These are phyloP conservation scores for Lithophane socia DNA, from an alignment of 2,888 invertebrate genomes.

Conservation along the genomic window DNA sequence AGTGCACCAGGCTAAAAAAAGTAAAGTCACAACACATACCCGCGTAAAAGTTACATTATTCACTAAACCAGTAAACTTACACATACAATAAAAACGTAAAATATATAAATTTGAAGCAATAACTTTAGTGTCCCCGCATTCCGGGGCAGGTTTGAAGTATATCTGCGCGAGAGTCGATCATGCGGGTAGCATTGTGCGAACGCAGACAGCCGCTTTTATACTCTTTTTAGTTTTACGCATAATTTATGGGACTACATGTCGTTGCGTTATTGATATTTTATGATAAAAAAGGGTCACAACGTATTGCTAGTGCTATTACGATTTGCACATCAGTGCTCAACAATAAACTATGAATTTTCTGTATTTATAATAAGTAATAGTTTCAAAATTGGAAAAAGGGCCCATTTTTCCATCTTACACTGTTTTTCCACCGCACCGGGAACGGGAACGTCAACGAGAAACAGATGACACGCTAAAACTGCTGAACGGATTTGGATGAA, in stretches of 20 bases:
- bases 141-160: slow-evolving; percentile 45
- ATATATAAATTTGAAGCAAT: slow-evolving; percentile 44
- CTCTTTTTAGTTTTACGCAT: slow-evolving; percentile 40
- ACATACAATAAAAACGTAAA: slow-evolving; percentile 35
- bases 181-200: slow-evolving; percentile 58
- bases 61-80: slow-evolving; percentile 43
- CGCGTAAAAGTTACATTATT: slow-evolving; percentile 33
- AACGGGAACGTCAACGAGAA: too few species aligned
- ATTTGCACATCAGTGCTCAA: background rate
- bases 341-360: background rate
- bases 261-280: slow-evolving; percentile 22
- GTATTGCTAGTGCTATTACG: background rate
- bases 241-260: slow-evolving; percentile 41
- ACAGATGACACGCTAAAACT: too few species aligned
- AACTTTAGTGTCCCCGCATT: slow-evolving; percentile 56
- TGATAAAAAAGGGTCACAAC: slow-evolving; percentile 1
- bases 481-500: too few species aligned
- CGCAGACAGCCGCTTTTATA: slow-evolving; percentile 36
- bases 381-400: background rate
- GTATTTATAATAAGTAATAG: too few species aligned
- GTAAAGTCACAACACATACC: background rate
- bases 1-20: background rate
- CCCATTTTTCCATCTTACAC: too few species aligned
- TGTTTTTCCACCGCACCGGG: too few species aligned
- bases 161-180: slow-evolving; percentile 53